Conservation (phyloP, 2,888 invertebrate species). For the Cryptops parisi region DNA sequence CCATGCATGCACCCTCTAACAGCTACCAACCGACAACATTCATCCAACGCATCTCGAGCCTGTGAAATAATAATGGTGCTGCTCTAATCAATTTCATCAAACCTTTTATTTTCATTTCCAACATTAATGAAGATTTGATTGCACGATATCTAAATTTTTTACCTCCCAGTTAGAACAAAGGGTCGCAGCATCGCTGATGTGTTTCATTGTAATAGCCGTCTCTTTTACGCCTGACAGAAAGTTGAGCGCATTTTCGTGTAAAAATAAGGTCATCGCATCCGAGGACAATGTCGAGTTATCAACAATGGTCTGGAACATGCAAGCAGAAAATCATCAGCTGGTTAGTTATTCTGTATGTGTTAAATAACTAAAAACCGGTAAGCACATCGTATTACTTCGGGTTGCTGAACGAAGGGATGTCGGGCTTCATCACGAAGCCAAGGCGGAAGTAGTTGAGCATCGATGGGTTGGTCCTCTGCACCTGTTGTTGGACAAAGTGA, state of each 20-base stretch:
- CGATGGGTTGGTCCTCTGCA: conserved; percentile 14
- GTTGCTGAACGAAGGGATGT: conserved; percentile 26
- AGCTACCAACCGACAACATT: conserved; percentile 1
- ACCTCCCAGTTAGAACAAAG: conserved; percentile 44
- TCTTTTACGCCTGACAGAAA: conserved; percentile 54
- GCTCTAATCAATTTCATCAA: too few species aligned
- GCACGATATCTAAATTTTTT: too few species aligned
- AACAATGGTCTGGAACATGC: conserved; percentile 24
- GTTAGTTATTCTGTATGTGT: too few species aligned
- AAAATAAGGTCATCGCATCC: conserved; percentile 31
- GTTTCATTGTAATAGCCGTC: conserved; percentile 44
- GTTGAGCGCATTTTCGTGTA: conserved; percentile 40
- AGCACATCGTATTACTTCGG: conserved; percentile 27
- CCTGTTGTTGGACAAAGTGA: not conserved
- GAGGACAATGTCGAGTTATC: conserved; percentile 30
- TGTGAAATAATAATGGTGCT: too few species aligned
- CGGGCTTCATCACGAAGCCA: conserved; percentile 26
- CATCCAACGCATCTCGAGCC: not conserved
- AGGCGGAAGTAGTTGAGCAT: conserved; percentile 24
- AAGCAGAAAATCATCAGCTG: too few species aligned
- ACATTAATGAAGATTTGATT: too few species aligned
- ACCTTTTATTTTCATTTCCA: too few species aligned
- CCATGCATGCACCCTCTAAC: conserved; percentile 5
- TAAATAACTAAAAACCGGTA: conserved; percentile 12
- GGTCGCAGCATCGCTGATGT: conserved; percentile 53